These are phyloP conservation scores for Malurus cyaneus DNA, from an alignment of 2,113 vertebrate genomes.

Conservation along the genomic window DNA sequence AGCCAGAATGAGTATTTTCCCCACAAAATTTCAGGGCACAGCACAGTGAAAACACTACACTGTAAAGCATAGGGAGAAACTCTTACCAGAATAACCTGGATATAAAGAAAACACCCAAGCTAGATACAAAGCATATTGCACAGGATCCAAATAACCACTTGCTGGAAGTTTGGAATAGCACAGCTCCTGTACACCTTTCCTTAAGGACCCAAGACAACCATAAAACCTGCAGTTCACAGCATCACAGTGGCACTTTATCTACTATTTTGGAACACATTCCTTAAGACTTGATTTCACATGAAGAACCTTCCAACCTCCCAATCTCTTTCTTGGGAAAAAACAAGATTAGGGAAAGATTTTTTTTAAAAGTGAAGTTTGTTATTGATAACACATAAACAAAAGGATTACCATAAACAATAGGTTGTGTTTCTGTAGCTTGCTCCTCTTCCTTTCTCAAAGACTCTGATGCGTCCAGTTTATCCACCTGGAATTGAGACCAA, in stretches of 20 bases:
- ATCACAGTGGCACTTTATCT: background rate
- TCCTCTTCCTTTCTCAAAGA: slow-evolving; percentile 98
- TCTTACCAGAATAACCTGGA: background rate
- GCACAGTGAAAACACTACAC: background rate
- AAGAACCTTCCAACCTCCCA: background rate
- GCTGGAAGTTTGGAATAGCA: background rate
- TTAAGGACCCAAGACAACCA: background rate
- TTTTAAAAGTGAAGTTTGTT: background rate
- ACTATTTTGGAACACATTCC: background rate
- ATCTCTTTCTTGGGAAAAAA: background rate
- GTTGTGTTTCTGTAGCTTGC: slow-evolving; percentile 97
- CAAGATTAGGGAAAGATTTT: background rate
- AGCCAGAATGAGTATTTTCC: background rate
- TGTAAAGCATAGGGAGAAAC: background rate
- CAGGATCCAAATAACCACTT: background rate
- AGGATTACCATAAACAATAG: slow-evolving; percentile 94
- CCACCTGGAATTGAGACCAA: slow-evolving; percentile 86
- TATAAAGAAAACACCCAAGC: background rate
- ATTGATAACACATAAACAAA: background rate
- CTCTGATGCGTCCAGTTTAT: slow-evolving; percentile 97
- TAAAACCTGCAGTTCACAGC: background rate
- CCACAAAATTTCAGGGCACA: background rate
- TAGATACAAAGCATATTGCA: background rate
- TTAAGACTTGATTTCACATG: background rate
- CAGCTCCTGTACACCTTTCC: background rate